Evolutionary conservation across 2,797 vertebrate species (phyloP), one percentile per base, ranked within the genome.

Genomic region (Sebastes jordani): DNA sequence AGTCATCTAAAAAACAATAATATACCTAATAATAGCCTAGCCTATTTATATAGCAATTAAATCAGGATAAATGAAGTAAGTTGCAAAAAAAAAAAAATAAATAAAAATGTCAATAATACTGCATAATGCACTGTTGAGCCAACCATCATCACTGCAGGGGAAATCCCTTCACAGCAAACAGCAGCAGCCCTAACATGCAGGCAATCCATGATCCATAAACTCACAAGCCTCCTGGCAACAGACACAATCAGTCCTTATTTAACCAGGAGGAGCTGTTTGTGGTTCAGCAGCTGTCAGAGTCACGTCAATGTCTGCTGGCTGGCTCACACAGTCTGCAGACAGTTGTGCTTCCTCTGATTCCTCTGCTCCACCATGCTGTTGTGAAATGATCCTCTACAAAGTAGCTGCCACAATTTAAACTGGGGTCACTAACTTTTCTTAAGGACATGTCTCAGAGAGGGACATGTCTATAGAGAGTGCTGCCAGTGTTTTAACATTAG

Each of bases 231-330:
- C 18, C 34, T 27, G 11, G 11, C 8, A 46, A 32, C n/a, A 65
- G 2, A 42, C 16, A 84, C 34, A 75, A 69, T 29, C 30, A 14
- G 62, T 20, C 62, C 59, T 78, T 82, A 49, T 76, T 76, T 72
- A 38, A 23, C 23, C 42, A 65, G 14, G 2, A 65, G 14, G 1
- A 46, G 71, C 32, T 63, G 70, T 16, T 67, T 22, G 20, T 22
- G 2, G 11, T 38, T 64, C 7, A 83, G 11, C 92, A 86, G 81
- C 83, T 91, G 91, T 71, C 61, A 20, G 42, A 71, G 5, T 64
- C 29, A 9, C 30, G 20, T 82, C 58, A 89, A 52, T 55, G 58
- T 13, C 36, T 72, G 49, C 20, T 83, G 84, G 73, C 64, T 13
- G 11, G 34, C 34, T 36, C 36, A 38, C 4, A 5, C 30, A 56